These are phyloP conservation scores for Acleris emargana DNA, from an alignment of 2,888 invertebrate species.

Conservation along the genomic window DNA sequence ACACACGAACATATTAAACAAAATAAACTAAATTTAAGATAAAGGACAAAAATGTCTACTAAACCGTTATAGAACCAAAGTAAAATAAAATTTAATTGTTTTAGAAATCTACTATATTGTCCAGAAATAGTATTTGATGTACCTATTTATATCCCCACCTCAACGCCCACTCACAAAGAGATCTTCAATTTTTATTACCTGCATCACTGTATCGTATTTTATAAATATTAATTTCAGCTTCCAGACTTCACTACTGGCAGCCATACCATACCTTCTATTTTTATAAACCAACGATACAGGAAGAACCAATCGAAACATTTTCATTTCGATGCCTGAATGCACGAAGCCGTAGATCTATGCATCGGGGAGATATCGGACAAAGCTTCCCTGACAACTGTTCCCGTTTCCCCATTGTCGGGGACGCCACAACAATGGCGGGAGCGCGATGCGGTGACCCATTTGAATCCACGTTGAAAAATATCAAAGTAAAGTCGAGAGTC, in stretches of 20 bases:
- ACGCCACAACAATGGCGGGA: slow-evolving; percentile 51
- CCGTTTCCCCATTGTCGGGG: slow-evolving; percentile 65
- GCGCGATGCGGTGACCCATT: slow-evolving; percentile 54
- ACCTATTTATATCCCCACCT: no score
- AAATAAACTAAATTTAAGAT: no score
- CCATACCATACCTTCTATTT: slow-evolving; percentile 24
- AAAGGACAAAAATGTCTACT: no score
- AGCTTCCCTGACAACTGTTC: slow-evolving; percentile 66
- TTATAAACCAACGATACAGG: slow-evolving; percentile 39
- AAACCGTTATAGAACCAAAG: no score
- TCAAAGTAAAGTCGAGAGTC: slow-evolving; percentile 47
- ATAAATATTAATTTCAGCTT: not conserved
- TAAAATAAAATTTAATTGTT: no score
- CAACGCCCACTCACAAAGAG: no score
- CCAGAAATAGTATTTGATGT: no score
- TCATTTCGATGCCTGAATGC: slow-evolving; percentile 60
- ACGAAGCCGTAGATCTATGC: slow-evolving; percentile 65
- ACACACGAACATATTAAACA: no score
- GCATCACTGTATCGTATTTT: not conserved
- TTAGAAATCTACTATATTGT: no score
- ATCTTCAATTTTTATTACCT: not conserved
- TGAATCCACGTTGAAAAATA: slow-evolving; percentile 53
- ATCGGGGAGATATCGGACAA: slow-evolving; percentile 71
- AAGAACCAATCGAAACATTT: slow-evolving; percentile 51
- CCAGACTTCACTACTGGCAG: not conserved